Evolutionary conservation across 2,888 invertebrate genomes (phyloP).

Genomic region (Cryptosula pallasiana): DNA sequence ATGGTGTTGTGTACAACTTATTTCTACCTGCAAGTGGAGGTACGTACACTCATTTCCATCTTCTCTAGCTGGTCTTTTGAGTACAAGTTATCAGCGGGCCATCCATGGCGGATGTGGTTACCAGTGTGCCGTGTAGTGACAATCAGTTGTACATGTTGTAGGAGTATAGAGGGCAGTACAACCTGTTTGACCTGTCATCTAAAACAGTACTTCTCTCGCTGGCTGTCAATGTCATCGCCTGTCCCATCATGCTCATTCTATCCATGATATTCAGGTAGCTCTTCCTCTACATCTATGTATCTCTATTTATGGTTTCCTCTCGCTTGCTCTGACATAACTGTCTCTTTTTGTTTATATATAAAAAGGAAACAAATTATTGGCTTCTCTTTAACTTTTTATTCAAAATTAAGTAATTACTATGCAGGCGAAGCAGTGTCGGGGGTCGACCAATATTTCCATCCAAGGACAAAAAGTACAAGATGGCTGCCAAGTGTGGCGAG

Average conservation of each 20-base stretch:
- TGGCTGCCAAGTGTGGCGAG: background rate
- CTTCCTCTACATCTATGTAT: too few relatives aligned
- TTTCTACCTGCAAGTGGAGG: constrained; percentile 31
- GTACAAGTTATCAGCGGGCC: too few relatives aligned
- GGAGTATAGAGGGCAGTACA: constrained; percentile 50
- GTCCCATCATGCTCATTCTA: constrained; percentile 41
- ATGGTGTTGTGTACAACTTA: constrained; percentile 47
- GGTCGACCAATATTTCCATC: background rate
- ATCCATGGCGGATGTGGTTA: too few relatives aligned
- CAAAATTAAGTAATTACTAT: too few relatives aligned
- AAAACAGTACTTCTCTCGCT: constrained; percentile 42
- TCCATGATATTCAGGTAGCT: constrained; percentile 41
- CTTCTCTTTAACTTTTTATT: too few relatives aligned
- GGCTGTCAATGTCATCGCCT: constrained; percentile 37
- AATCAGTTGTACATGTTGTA: constrained; percentile 18
- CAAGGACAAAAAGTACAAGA: background rate
- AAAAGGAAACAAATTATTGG: too few relatives aligned
- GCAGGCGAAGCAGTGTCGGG: constrained; percentile 4
- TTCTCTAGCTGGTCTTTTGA: too few relatives aligned
- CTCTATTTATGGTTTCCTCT: too few relatives aligned
- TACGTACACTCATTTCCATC: too few relatives aligned
- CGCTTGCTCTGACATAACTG: too few relatives aligned
- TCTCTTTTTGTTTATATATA: too few relatives aligned
- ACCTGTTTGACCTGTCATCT: constrained; percentile 47
- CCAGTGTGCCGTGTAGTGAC: too few relatives aligned